Percentiles rank a stretch among this genome's conserved stretches.
These are phyloP conservation scores for Acanthosepion esculentum DNA, from an alignment of 2,888 invertebrate species.

Conservation along the genomic window DNA sequence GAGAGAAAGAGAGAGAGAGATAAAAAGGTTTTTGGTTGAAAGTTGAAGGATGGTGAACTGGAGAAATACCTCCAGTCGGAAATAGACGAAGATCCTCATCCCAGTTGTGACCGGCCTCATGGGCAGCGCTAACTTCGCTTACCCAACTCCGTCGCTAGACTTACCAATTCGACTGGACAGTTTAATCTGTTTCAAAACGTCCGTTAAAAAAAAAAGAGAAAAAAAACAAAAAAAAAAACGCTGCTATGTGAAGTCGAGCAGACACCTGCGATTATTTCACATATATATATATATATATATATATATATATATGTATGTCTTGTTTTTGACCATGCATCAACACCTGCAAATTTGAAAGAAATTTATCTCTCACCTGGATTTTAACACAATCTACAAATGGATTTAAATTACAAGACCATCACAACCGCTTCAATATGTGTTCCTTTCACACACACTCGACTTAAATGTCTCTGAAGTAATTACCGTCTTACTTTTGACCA, in stretches of 20 bases:
- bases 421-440: background rate
- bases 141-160: background rate
- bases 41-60: background rate
- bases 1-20: background rate
- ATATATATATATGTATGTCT: too few species aligned
- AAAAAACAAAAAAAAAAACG: background rate
- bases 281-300: too few species aligned
- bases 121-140: background rate
- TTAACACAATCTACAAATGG: background rate
- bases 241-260: background rate
- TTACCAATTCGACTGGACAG: background rate
- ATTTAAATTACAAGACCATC: background rate
- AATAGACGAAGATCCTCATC: background rate
- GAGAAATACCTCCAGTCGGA: background rate
- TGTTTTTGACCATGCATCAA: background rate
- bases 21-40: too few species aligned
- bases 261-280: background rate
- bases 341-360: background rate
- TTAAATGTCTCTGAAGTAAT: too few species aligned
- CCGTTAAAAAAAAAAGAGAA: background rate
- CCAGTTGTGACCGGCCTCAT: background rate
- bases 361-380: background rate
- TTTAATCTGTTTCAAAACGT: background rate
- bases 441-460: background rate
- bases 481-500: too few species aligned